Evolutionary conservation across 2,113 vertebrate genomes (phyloP), one percentile per base, ranked within the genome.

Genomic region (Pseudorectes ferrugineus): DNA sequence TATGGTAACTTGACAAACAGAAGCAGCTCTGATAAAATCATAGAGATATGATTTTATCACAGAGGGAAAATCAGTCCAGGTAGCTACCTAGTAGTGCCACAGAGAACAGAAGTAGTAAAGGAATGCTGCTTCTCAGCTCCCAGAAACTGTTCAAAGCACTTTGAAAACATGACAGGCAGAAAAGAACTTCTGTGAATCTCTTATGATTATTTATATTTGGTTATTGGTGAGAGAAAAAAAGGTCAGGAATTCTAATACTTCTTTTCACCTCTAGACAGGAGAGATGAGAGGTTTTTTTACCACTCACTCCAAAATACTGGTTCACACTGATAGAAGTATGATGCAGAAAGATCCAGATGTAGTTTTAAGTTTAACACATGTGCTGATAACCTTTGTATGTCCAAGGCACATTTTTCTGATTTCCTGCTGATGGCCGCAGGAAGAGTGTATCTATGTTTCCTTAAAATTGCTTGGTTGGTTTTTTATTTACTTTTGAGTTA

Each of bases 31-130:
- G 49, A 43, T 43, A 43, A 70, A 85, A 38, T 68, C 22, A 26
- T 3, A 38, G 38, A 45, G 46, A 12, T 8, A 5, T 0, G 18
- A n/a, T 70, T 68, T n/a, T 28, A 31, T n/a, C 40, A 46, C 0
- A 3, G 67, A 42, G 57, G 42, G 31, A 61, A 59, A 49, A 58
- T n/a, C 25, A 55, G 16, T 20, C 21, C 35, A 55, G 29, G 14
- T 23, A 19, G 25, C 48, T 79, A 35, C 48, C 19, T n/a, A 8
- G 8, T 15, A 76, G 18, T 57, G 43, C n/a, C 6, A 25, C 26
- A 8, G 21, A 81, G 52, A 59, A 13, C 43, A 61, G 45, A 61
- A 82, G 14, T 5, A 55, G 21, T 40, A 35, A 70, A 78, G 35
- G 29, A 70, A 40, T 42, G n/a, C 33, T 45, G 4, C 35, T 81